These are phyloP conservation scores for Monoplex corrugatus DNA, from an alignment of 2,888 invertebrate genomes.

Conservation along the genomic window DNA sequence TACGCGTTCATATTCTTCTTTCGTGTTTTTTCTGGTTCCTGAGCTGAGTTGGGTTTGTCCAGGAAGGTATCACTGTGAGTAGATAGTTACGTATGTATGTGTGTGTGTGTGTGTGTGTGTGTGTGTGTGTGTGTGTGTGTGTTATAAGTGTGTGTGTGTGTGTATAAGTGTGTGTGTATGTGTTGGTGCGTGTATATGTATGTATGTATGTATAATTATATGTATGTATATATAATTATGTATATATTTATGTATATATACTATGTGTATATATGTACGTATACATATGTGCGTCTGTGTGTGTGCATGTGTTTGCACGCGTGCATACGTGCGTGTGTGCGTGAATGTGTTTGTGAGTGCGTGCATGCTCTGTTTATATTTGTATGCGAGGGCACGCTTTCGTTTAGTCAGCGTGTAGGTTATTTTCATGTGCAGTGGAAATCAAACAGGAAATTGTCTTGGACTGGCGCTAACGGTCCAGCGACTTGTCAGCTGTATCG, in stretches of 20 bases:
- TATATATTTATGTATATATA: background rate
- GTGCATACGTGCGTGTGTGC: background rate
- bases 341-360: background rate
- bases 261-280: background rate
- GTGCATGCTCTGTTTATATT: background rate
- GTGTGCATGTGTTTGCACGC: background rate
- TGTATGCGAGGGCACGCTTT: background rate
- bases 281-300: background rate
- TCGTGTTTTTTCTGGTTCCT: no score
- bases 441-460: no score
- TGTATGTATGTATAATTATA: background rate
- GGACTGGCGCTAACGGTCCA: no score
- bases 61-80: no score
- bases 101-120: conserved; percentile 8
- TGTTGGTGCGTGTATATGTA: background rate
- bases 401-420: no score
- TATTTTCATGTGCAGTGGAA: no score
- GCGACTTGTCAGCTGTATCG: no score
- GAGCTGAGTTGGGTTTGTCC: no score
- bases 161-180: background rate
- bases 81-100: background rate
- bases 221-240: background rate
- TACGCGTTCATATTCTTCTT: no score
- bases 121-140: background rate
- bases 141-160: background rate